Conservation (phyloP, 2,888 invertebrate genomes). For the Aspidapion aeneum region DNA sequence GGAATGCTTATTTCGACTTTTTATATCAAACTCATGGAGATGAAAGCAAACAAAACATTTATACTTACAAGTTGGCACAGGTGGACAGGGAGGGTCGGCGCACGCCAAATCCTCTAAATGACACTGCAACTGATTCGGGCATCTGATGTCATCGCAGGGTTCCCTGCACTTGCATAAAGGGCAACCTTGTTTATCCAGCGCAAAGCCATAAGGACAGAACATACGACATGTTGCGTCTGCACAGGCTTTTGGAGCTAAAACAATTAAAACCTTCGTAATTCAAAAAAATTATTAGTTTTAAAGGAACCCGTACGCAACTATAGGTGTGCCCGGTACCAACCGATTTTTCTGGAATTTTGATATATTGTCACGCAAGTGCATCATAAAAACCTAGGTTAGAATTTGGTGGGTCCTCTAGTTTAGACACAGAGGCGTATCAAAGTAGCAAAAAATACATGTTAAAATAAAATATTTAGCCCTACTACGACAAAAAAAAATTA, state of each 20-base stretch:
- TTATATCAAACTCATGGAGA: no score
- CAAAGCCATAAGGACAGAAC: conserved; percentile 83
- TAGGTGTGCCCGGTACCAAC: no score
- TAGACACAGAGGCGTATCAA: no score
- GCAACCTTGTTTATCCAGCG: conserved; percentile 66
- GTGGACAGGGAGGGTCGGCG: conserved; percentile 75
- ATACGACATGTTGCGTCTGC: conserved; percentile 80
- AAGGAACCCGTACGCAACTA: no score
- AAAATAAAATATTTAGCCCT: no score
- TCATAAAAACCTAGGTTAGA: no score
- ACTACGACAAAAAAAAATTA: no score
- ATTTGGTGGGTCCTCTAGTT: no score
- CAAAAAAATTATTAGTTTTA: conserved; percentile 1
- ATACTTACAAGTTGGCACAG: conserved; percentile 72
- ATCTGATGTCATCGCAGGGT: conserved; percentile 71
- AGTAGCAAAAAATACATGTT: no score
- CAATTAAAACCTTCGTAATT: conserved; percentile 10
- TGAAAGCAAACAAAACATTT: conserved; percentile 1
- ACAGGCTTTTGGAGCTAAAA: conserved; percentile 61
- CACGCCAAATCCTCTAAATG: conserved; percentile 78
- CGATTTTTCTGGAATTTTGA: no score
- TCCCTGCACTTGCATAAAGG: conserved; percentile 78
- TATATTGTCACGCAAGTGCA: no score
- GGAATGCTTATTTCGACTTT: no score
- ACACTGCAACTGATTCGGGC: conserved; percentile 73